A percentile compares a stretch with the other conserved stretches of the same genome.
Evolutionary conservation across 2,797 vertebrate species (phyloP).

Genomic region (Pelobates cultripes): DNA sequence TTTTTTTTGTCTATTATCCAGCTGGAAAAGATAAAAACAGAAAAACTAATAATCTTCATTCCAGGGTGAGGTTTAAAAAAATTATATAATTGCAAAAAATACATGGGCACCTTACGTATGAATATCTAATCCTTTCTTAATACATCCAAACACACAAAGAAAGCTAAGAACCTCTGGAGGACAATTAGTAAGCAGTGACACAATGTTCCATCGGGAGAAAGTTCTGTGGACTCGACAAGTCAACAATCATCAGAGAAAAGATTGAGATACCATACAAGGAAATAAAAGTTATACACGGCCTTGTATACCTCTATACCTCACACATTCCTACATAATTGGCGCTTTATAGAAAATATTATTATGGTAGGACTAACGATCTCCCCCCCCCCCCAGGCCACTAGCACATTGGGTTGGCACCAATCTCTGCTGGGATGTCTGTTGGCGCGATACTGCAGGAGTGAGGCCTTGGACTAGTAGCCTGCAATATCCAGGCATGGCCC

Average conservation of each 20-base stretch:
- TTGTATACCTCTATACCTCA: no score
- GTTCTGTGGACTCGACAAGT: background rate
- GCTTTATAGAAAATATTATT: no score
- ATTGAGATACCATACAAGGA: background rate
- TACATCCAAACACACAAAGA: background rate
- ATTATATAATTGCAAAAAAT: slow-evolving; percentile 14
- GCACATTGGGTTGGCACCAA: no score
- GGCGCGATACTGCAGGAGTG: no score
- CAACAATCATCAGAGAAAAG: background rate
- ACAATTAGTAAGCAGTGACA: background rate
- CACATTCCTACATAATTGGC: no score
- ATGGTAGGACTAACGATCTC: no score
- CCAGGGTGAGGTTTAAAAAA: background rate
- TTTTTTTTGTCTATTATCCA: slow-evolving; percentile 20
- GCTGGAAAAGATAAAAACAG: slow-evolving; percentile 13
- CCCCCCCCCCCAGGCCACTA: no score
- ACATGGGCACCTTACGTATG: no score
- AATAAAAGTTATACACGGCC: no score
- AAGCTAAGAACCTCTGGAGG: background rate
- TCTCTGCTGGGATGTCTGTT: no score
- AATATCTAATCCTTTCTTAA: background rate
- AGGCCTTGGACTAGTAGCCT: no score
- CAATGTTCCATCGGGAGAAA: background rate
- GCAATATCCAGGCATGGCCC: no score
- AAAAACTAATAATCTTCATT: background rate